Evolutionary conservation across 2,888 invertebrate genomes (phyloP).

Genomic region (Torymus texanus): DNA sequence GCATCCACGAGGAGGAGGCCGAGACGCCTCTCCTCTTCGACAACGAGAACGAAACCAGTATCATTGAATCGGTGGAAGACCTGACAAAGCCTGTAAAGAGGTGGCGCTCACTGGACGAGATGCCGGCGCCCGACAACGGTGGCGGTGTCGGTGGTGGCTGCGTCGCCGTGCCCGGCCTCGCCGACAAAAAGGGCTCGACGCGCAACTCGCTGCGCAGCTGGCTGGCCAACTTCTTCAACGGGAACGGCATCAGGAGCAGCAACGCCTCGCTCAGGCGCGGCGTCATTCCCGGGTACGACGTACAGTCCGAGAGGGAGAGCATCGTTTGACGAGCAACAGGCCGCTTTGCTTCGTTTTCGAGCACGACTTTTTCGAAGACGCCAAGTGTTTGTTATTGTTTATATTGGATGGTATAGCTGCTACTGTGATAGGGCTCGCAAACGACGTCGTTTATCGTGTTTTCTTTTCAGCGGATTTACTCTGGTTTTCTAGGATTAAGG

Average conservation of each 20-base stretch:
- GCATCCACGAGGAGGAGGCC: conserved; percentile 69
- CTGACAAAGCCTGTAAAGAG: conserved; percentile 76
- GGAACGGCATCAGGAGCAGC: conserved; percentile 82
- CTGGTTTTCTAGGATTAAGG: conserved; percentile 29
- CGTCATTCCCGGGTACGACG: conserved; percentile 76
- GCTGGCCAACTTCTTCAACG: conserved; percentile 86
- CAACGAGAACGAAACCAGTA: conserved; percentile 54
- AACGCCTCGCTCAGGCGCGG: conserved; percentile 78
- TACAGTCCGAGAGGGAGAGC: conserved; percentile 78
- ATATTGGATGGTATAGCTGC: conserved; percentile 51
- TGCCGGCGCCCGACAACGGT: conserved; percentile 56
- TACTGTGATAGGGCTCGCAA: conserved; percentile 33
- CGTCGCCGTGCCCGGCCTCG: conserved; percentile 66
- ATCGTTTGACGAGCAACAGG: conserved; percentile 75
- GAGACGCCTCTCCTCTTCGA: conserved; percentile 75
- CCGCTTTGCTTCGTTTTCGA: neutral
- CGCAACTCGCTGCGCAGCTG: conserved; percentile 84
- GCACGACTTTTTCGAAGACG: no score
- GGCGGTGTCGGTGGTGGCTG: conserved; percentile 37
- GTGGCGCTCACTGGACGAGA: conserved; percentile 85
- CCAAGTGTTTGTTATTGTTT: conserved; percentile 48
- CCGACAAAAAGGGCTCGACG: conserved; percentile 79
- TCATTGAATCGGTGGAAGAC: conserved; percentile 60
- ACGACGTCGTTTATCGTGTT: conserved; percentile 29
- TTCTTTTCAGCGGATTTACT: conserved; percentile 38